Evolutionary conservation across 2,797 vertebrate species (phyloP).

Genomic region (Aplochiton taeniatus): DNA sequence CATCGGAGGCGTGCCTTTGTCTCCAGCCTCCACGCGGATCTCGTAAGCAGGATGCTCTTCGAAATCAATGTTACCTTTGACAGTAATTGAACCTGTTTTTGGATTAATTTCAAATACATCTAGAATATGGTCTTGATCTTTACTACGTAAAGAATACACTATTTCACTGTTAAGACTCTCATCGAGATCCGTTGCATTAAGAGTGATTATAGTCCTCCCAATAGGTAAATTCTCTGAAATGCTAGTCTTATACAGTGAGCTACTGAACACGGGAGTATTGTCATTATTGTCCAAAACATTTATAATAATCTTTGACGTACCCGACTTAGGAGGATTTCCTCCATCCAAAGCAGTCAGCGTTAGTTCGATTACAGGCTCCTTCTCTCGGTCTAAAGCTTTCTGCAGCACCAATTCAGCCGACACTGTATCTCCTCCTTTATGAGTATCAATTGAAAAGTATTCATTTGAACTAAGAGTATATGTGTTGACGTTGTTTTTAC

Average conservation of each 20-base stretch:
- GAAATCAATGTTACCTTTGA: conserved; percentile 55
- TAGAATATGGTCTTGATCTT: conserved; percentile 48
- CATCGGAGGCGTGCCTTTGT: conserved; percentile 49
- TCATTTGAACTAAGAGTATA: conserved; percentile 56
- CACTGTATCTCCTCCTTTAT: conserved; percentile 36
- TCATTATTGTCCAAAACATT: conserved; percentile 60
- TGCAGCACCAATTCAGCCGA: conserved; percentile 62
- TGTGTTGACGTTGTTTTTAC: conserved; percentile 40
- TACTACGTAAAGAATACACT: conserved; percentile 46
- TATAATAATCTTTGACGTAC: conserved; percentile 31
- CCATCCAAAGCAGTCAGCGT: conserved; percentile 64
- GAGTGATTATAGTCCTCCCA: conserved; percentile 13
- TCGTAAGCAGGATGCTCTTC: conserved; percentile 58
- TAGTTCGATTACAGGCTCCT: conserved; percentile 49
- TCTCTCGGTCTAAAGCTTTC: conserved; percentile 68
- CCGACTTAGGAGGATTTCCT: conserved; percentile 52
- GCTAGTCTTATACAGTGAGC: conserved; percentile 49
- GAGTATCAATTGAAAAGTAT: conserved; percentile 51
- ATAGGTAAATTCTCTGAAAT: conserved; percentile 44
- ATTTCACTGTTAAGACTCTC: conserved; percentile 62
- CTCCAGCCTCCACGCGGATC: conserved; percentile 56
- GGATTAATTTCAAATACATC: conserved; percentile 50
- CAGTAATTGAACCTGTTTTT: conserved; percentile 45
- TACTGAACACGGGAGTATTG: conserved; percentile 52
- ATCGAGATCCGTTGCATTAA: conserved; percentile 50